phyloP scores from a whole-genome alignment of 2,113 vertebrate species.

The Stigmatopora nigra region DNA sequence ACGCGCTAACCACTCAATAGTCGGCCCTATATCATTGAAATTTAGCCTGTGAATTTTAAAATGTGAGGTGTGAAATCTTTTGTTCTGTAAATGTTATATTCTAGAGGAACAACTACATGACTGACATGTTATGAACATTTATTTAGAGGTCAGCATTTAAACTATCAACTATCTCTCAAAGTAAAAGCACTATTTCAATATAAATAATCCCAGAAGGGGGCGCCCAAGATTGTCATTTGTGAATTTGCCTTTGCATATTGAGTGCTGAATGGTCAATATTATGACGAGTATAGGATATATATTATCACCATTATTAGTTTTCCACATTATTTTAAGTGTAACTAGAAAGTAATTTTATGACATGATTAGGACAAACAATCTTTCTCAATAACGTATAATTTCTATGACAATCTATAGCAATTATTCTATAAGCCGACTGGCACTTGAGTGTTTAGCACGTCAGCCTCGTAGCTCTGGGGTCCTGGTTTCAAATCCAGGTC shows the following conservation, averaged over 20 bases:
- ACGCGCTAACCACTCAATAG: too few relatives aligned
- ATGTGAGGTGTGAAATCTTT: not conserved
- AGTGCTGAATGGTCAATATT: not conserved
- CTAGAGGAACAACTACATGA: not conserved
- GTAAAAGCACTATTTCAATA: not conserved
- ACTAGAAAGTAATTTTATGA: too few relatives aligned
- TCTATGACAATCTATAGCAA: too few relatives aligned
- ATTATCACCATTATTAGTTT: too few relatives aligned
- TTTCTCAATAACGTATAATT: too few relatives aligned
- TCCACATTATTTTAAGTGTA: too few relatives aligned
- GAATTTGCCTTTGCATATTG: not conserved
- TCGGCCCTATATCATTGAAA: too few relatives aligned
- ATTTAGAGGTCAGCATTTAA: not conserved
- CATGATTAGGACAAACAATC: too few relatives aligned
- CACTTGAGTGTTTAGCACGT: too few relatives aligned
- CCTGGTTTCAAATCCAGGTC: too few relatives aligned
- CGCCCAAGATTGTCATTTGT: slow-evolving; percentile 50
- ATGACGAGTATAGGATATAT: not conserved
- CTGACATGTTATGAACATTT: not conserved
- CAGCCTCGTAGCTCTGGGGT: too few relatives aligned
- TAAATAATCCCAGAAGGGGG: slow-evolving; percentile 56
- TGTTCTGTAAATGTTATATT: not conserved
- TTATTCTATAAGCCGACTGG: too few relatives aligned
- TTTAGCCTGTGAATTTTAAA: not conserved
- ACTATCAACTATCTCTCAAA: not conserved